Evolutionary conservation across 2,888 invertebrate genomes (phyloP), one percentile per base, ranked within the genome.

Genomic region (Teleiodes luculella): DNA sequence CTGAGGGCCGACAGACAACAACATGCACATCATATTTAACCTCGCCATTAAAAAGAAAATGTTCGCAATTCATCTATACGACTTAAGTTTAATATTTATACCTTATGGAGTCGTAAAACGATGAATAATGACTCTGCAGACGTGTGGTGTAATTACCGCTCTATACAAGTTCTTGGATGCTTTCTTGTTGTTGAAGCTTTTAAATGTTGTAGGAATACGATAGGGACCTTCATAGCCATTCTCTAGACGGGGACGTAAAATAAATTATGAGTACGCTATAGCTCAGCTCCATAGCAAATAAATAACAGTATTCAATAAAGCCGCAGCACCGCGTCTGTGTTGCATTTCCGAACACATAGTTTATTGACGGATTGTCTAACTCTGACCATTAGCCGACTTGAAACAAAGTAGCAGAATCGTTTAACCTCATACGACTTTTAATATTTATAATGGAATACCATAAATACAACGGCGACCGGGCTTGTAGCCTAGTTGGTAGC

Each of bases 11-110:
- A 24, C 24, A 24, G 24, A 24, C 24, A 24, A 3, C 66, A 74
- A 76, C 82, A 78, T 77, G 80, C 77, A 83, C 84, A 81, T 82
- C 82, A 79, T 85, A 82, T 87, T 87, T 85, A 85, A 80, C 78
- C 81, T 81, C 79, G 80, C 81, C 85, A 89, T 87, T 87, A 89
- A 88, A 87, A 87, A 84, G 83, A 80, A 88, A 87, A 88, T 87
- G 86, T 89, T 87, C 84, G 88, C 88, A 85, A 86, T 87, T 75
- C 85, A 82, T 83, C 86, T 87, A 87, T 86, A 88, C 86, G 85
- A 83, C 83, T 80, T 76, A 80, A 82, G 83, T 86, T 88, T 86
- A 86, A 87, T 87, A 88, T 88, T 89, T 89, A 89, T 88, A 89
- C 84, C 86, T 87, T 80, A 84, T 82, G 82, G 77, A 83, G 86